Conservation (phyloP, 2,113 vertebrate genomes). For the Catharus fuscescens region DNA sequence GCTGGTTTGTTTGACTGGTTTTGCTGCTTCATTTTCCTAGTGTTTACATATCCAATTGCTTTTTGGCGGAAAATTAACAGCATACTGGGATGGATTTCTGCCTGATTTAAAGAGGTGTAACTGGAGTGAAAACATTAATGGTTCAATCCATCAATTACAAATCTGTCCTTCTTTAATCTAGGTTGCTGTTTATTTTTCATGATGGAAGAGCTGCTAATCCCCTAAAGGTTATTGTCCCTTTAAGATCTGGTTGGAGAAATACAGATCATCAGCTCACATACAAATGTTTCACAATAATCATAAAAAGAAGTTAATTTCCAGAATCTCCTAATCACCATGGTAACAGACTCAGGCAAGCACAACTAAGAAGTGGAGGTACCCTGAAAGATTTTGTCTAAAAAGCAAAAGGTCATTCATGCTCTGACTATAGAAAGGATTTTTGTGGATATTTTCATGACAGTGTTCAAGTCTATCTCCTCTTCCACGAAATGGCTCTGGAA, state of each 20-base stretch:
- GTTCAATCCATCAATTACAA: not conserved
- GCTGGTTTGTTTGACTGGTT: not conserved
- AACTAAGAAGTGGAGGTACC: not conserved
- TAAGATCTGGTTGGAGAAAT: not conserved
- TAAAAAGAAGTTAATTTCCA: conserved; percentile 20
- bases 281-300: not conserved
- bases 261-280: not conserved
- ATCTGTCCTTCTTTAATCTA: not conserved
- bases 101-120: not conserved
- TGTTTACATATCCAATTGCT: not conserved
- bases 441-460: not conserved
- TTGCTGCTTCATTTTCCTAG: not conserved
- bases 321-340: conserved; percentile 28
- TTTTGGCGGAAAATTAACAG: not conserved
- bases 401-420: not conserved
- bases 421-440: not conserved
- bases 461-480: not conserved
- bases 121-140: not conserved
- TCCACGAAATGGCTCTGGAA: not conserved
- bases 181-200: not conserved
- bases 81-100: not conserved
- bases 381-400: not conserved
- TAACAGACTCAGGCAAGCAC: not conserved
- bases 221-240: not conserved
- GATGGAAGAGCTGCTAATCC: not conserved